Conservation (phyloP, 2,797 vertebrate species). For the Picus viridis region DNA sequence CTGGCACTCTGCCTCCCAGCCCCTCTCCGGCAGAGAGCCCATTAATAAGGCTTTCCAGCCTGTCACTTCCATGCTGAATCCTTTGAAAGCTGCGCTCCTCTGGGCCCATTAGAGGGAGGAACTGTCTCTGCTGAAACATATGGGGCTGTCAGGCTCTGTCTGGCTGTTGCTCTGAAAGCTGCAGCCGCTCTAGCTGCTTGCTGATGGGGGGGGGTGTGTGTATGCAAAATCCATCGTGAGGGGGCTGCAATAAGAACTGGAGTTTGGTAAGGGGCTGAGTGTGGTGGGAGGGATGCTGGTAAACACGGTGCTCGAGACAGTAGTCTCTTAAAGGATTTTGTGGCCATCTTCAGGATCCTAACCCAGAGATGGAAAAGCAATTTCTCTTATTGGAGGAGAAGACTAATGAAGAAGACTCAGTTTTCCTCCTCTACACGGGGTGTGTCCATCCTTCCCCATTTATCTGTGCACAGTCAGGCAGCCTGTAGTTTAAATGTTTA, state of each 20-base stretch:
- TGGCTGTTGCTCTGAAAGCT: conserved; percentile 39
- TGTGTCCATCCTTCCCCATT: neutral
- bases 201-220: neutral
- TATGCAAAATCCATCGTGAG: neutral
- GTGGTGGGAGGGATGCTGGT: neutral
- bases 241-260: neutral
- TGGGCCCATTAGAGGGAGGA: conserved; percentile 71
- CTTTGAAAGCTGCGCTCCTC: conserved; percentile 73
- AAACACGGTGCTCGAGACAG: neutral
- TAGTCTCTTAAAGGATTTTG: neutral
- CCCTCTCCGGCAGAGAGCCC: neutral
- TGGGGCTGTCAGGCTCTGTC: conserved; percentile 59
- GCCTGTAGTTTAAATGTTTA: neutral
- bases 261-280: neutral
- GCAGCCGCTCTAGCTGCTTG: neutral
- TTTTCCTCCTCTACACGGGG: accelerated
- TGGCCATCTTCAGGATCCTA: neutral
- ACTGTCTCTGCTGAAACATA: conserved; percentile 57
- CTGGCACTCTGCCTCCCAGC: neutral
- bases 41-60: conserved; percentile 75
- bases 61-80: conserved; percentile 54
- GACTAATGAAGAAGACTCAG: neutral
- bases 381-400: neutral
- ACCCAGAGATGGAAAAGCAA: neutral
- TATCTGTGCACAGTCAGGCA: neutral